A percentile compares a stretch with the other conserved stretches of the same genome.
phyloP scores from a whole-genome alignment of 2,113 vertebrate genomes.

The Melanostigma gelatinosum region DNA sequence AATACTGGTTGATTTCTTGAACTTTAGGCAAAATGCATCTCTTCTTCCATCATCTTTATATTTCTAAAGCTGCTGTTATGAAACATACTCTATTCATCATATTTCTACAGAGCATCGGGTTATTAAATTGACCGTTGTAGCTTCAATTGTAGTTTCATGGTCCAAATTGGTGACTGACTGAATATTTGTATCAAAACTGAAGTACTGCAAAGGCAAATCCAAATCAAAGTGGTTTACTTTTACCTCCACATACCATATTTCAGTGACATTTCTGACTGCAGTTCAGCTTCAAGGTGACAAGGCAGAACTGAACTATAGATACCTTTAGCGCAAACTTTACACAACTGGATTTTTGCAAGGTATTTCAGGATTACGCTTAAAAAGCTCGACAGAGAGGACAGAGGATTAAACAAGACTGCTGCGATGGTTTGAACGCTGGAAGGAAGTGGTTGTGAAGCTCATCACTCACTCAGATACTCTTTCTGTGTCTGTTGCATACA shows the following conservation, averaged over 20 bases:
- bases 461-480: conserved; percentile 51
- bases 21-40: not conserved
- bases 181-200: not conserved
- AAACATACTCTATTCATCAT: not conserved
- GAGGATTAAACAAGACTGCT: conserved; percentile 64
- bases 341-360: conserved; percentile 63
- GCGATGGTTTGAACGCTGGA: conserved; percentile 64
- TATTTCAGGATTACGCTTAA: conserved; percentile 63
- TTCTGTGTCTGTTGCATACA: conserved; percentile 29
- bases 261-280: not conserved
- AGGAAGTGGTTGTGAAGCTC: conserved; percentile 68
- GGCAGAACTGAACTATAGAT: conserved; percentile 29
- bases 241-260: not conserved
- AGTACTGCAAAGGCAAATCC: not conserved
- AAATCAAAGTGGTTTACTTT: conserved; percentile 4
- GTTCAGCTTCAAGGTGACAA: conserved; percentile 50
- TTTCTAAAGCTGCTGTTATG: not conserved
- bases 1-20: not conserved
- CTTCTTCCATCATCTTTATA: not conserved
- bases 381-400: conserved; percentile 51
- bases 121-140: not conserved
- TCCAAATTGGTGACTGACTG: not conserved
- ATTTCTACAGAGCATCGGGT: not conserved
- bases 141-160: not conserved
- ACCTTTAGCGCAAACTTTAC: conserved; percentile 41